Evolutionary conservation across 2,888 invertebrate genomes (phyloP), one percentile per base, ranked within the genome.

Genomic region (Meghimatium bilineatum): DNA sequence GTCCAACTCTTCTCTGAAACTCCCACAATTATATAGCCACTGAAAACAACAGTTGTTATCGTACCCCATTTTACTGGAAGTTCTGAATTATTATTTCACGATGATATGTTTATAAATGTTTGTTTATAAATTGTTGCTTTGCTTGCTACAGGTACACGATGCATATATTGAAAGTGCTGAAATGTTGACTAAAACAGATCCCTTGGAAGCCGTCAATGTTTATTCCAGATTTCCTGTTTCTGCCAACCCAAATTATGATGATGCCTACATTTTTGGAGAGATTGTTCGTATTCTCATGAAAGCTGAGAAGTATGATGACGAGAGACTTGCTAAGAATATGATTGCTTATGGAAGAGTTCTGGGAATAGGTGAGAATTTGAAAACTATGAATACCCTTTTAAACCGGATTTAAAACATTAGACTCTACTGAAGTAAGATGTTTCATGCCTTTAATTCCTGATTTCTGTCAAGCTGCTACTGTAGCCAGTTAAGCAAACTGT

Each of bases 221-320:
- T 93, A 92, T 85, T 88, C 89, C 87, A 91, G 91, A 83, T 93
- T 93, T 86, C 93, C 93, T 0, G 88, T 92, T 38, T 88, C 92
- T 20, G 92, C 92, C 12, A 89, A 91, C 20, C 92, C 92, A 14
- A 88, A 90, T 1, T 93, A 93, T 88, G 93, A 93, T 86, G 93
- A 93, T 89, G 93, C 93, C 20, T 93, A 90, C 87, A 93, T 93
- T 60, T 92, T 92, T 86, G 93, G 92, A 36, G 93, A 93, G 82
- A 92, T 93, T 78, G 91, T 93, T 0, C 87, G 92, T 23, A 87
- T 93, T 38, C 86, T 93, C 83, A 92, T 93, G 88, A 93, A 93
- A 86, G 87, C 88, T 20, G 92, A 93, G 87, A 91, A 92, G 85
- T 93, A 88, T 89, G 93, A 93, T 84, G 93, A 93, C 86, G 88